These are phyloP conservation scores for Pipra filicauda DNA, from an alignment of 2,113 vertebrate species.

Conservation along the genomic window DNA sequence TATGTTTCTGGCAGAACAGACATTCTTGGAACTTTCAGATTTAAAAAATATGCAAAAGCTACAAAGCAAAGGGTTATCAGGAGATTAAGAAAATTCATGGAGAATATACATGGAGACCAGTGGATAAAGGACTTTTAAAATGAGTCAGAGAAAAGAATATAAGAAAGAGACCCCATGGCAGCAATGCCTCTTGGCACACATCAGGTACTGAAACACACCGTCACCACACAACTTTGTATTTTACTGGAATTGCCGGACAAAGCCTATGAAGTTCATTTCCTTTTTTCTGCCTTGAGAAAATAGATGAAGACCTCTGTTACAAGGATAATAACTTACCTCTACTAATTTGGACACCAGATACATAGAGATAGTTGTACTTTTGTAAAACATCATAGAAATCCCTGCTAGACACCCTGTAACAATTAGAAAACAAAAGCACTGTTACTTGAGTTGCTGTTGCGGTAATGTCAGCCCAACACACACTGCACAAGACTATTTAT, in stretches of 20 bases:
- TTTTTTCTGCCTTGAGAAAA: neutral
- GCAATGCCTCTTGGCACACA: neutral
- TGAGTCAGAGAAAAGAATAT: neutral
- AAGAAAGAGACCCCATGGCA: neutral
- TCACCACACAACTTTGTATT: neutral
- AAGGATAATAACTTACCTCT: constrained; percentile 82
- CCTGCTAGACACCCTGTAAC: constrained; percentile 93
- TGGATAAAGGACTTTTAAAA: neutral
- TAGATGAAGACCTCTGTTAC: neutral
- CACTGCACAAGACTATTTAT: neutral
- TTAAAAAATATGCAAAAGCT: constrained; percentile 23
- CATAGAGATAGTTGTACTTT: constrained; percentile 98
- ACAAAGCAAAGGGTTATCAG: neutral
- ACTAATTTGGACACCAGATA: constrained; percentile 97
- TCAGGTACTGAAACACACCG: neutral
- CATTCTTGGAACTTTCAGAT: constrained; percentile 31
- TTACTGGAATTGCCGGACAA: neutral
- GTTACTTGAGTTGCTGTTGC: neutral
- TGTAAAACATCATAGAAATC: constrained; percentile 98
- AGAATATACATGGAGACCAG: neutral
- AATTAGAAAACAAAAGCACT: constrained; percentile 27
- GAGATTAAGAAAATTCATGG: neutral
- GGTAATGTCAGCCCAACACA: neutral
- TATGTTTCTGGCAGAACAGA: constrained; percentile 12
- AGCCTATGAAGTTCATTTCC: neutral